Conservation (phyloP, 2,113 vertebrate genomes). For the Tupaia chinensis region DNA sequence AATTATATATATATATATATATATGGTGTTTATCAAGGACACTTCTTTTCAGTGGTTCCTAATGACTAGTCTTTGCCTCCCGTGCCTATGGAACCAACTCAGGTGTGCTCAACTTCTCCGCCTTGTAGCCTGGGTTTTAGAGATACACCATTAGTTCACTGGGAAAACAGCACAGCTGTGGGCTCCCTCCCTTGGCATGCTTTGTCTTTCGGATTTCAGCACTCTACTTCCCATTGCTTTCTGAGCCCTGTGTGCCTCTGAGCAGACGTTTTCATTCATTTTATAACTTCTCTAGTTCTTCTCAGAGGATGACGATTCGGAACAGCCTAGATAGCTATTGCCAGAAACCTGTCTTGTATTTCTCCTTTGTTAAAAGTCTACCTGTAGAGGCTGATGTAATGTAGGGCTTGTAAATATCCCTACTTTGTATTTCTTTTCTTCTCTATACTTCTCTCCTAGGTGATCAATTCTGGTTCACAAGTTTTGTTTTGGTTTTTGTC, state of each 20-base stretch:
- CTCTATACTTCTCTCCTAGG: neutral
- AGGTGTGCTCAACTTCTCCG: too few species aligned
- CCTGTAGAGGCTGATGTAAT: neutral
- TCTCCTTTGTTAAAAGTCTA: neutral
- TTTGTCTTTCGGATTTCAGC: neutral
- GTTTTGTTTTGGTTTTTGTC: neutral
- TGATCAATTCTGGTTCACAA: neutral
- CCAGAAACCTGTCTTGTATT: neutral
- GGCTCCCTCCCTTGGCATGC: neutral
- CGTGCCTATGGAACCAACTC: neutral
- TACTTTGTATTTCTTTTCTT: neutral
- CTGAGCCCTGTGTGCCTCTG: neutral
- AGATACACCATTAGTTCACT: neutral
- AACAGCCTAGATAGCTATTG: neutral
- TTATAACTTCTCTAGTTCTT: neutral
- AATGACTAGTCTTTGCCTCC: neutral
- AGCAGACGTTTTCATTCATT: neutral
- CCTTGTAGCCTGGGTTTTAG: neutral
- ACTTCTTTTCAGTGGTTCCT: neutral
- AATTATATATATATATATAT: too few species aligned
- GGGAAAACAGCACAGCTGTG: neutral
- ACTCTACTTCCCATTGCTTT: neutral
- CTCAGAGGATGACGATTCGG: neutral
- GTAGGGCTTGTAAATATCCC: neutral
- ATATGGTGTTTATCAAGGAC: neutral